These are phyloP conservation scores for Okapia johnstoni DNA, from an alignment of 2,113 vertebrate genomes.

Conservation along the genomic window DNA sequence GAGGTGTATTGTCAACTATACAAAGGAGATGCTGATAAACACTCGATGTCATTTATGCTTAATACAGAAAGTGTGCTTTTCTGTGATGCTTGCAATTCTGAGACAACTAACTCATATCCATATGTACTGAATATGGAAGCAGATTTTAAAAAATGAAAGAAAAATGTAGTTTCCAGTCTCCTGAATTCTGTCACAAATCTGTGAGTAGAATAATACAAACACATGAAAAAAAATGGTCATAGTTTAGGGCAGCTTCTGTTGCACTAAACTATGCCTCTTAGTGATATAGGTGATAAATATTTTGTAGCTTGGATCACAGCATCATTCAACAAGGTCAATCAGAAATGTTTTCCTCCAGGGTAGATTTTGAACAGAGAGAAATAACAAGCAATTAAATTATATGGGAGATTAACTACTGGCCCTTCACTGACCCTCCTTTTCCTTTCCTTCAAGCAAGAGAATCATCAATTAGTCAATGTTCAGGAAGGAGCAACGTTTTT, in stretches of 20 bases:
- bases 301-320: background rate
- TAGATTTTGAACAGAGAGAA: constrained; percentile 18
- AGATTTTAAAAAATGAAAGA: background rate
- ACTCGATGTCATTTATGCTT: background rate
- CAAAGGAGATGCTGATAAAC: background rate
- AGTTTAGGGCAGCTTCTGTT: background rate
- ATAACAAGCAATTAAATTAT: constrained; percentile 8
- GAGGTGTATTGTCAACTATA: background rate
- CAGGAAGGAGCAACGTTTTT: background rate
- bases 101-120: background rate
- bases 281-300: background rate
- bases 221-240: background rate
- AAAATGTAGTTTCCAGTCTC: background rate
- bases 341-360: background rate
- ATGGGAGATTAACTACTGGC: background rate
- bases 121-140: background rate
- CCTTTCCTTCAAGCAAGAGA: background rate
- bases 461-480: background rate
- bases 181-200: background rate
- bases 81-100: background rate
- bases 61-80: background rate
- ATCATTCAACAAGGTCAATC: background rate
- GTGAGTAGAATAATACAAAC: background rate
- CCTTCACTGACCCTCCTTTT: background rate
- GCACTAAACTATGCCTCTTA: background rate